Percentiles rank a stretch among this genome's conserved stretches.
Evolutionary conservation across 2,797 vertebrate genomes (phyloP).

Genomic region (Manis javanica): DNA sequence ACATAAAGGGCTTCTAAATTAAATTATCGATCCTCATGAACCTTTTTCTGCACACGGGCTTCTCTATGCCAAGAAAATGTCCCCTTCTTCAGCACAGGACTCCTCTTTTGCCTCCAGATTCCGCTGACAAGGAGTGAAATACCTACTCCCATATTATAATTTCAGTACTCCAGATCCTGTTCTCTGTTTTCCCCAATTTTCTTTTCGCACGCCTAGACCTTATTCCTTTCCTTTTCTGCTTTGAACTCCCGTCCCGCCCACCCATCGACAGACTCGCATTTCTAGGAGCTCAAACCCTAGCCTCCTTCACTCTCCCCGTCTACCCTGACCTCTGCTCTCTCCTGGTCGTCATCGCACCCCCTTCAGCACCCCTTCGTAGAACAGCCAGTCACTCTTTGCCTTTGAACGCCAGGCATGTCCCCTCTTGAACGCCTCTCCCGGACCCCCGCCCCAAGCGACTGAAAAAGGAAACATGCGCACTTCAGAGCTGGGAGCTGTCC

Average conservation of each 20-base stretch:
- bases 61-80: slow-evolving; percentile 14
- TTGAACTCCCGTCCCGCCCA: slow-evolving; percentile 72
- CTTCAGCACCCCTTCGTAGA: not conserved
- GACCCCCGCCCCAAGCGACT: slow-evolving; percentile 77
- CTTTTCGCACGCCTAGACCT: slow-evolving; percentile 8
- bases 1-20: slow-evolving; percentile 47
- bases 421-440: slow-evolving; percentile 73
- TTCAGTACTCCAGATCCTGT: slow-evolving; percentile 21
- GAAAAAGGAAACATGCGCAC: slow-evolving; percentile 91
- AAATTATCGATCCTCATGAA: not conserved
- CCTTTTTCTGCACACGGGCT: not conserved
- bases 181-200: slow-evolving; percentile 16
- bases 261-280: slow-evolving; percentile 50
- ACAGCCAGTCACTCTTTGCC: slow-evolving; percentile 50
- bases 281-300: slow-evolving; percentile 42
- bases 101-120: slow-evolving; percentile 33
- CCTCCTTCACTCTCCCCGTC: not conserved
- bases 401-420: slow-evolving; percentile 84
- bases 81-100: slow-evolving; percentile 41
- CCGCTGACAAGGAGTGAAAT: not conserved
- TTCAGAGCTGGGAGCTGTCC: slow-evolving; percentile 90
- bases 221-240: slow-evolving; percentile 34
- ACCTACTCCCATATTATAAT: slow-evolving; percentile 12
- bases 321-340: not conserved
- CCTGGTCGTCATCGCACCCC: not conserved